These are phyloP conservation scores for Pemphredon lugubris DNA, from an alignment of 2,888 invertebrate species.

Conservation along the genomic window DNA sequence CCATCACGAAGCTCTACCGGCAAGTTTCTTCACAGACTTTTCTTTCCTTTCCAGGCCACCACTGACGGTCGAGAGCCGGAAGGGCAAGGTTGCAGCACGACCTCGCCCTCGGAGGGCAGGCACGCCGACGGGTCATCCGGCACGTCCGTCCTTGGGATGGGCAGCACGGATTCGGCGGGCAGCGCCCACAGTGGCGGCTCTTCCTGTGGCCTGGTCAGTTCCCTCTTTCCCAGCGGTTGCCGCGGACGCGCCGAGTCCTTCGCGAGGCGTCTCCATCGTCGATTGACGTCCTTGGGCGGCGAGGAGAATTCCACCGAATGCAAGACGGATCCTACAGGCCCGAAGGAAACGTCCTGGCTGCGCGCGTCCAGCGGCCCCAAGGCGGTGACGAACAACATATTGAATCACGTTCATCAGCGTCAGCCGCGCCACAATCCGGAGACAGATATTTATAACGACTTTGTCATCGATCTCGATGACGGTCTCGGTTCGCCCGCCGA, in stretches of 20 bases:
- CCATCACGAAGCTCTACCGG: too few species aligned
- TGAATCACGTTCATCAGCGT: slow-evolving; percentile 74
- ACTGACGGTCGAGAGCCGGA: slow-evolving; percentile 57
- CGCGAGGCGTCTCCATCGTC: slow-evolving; percentile 89
- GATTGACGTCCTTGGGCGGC: slow-evolving; percentile 87
- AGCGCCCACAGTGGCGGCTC: slow-evolving; percentile 76
- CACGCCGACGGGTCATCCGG: slow-evolving; percentile 48
- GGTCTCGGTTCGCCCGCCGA: slow-evolving; percentile 88
- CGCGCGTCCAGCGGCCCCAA: slow-evolving; percentile 60
- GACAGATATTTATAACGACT: slow-evolving; percentile 75
- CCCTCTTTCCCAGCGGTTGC: slow-evolving; percentile 85
- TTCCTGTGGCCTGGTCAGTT: slow-evolving; percentile 75
- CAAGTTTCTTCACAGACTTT: too few species aligned
- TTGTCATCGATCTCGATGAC: slow-evolving; percentile 80
- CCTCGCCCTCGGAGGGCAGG: slow-evolving; percentile 55
- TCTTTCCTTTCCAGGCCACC: slow-evolving; percentile 50
- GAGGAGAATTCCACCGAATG: slow-evolving; percentile 71
- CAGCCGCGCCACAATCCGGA: slow-evolving; percentile 82
- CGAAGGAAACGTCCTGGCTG: slow-evolving; percentile 73
- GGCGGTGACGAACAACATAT: slow-evolving; percentile 69
- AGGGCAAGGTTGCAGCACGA: slow-evolving; percentile 52
- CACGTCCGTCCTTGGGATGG: slow-evolving; percentile 67
- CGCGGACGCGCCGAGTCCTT: slow-evolving; percentile 91
- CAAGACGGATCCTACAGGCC: slow-evolving; percentile 66
- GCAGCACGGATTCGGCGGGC: slow-evolving; percentile 78